Conservation (phyloP, 2,797 vertebrate genomes). For the Meda fulgida region DNA sequence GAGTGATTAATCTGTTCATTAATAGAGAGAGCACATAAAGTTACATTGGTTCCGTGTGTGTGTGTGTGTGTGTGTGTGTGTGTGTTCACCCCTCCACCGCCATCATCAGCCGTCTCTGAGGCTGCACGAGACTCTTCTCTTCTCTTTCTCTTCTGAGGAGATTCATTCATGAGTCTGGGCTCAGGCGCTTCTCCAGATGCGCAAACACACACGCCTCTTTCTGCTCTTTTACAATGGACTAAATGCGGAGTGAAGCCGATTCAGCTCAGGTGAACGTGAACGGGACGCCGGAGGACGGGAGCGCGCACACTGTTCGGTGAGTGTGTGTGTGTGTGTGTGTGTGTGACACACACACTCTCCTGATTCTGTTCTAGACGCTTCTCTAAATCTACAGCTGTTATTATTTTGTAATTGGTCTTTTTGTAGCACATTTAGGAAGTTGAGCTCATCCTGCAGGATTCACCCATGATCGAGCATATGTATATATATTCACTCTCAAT, state of each 20-base stretch:
- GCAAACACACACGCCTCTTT: constrained; percentile 34
- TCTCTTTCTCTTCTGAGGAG: constrained; percentile 19
- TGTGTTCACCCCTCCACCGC: constrained; percentile 44
- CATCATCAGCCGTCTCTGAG: constrained; percentile 43
- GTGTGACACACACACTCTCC: background rate
- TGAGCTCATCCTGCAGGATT: background rate
- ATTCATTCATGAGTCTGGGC: constrained; percentile 31
- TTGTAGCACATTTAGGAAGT: background rate
- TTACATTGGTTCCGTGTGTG: constrained; percentile 42
- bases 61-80: background rate
- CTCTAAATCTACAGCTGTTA: constrained; percentile 10
- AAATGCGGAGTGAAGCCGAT: constrained; percentile 20
- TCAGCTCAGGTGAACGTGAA: constrained; percentile 64
- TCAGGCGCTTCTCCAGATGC: constrained; percentile 20
- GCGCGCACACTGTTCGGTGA: background rate
- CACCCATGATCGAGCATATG: background rate
- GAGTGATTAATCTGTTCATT: background rate
- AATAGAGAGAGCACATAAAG: constrained; percentile 3
- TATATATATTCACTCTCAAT: background rate
- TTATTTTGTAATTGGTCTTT: background rate
- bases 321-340: constrained; percentile 40
- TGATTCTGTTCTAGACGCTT: constrained; percentile 8
- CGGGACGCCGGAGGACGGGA: constrained; percentile 57
- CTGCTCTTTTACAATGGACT: constrained; percentile 35
- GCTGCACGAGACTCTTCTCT: constrained; percentile 4